Evolutionary conservation across 2,113 vertebrate species (phyloP), one percentile per base, ranked within the genome.

Genomic region (Paradoxurus hermaphroditus): DNA sequence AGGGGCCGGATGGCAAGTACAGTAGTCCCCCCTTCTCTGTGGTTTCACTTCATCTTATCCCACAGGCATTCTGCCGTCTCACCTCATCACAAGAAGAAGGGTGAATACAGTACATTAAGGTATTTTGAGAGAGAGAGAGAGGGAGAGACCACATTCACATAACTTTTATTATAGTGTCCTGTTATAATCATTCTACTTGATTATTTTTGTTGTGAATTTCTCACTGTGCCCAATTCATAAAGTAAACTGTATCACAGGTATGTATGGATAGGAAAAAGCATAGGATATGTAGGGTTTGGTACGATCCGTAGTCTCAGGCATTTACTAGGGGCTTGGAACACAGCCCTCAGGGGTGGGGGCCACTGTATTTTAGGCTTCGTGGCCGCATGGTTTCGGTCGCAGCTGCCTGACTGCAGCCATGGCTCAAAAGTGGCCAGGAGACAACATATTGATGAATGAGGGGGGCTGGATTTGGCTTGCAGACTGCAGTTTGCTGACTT

Each of bases 391-490:
- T 82, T 70, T 81, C 7, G 2, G 14, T 70, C 62, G 63, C 19
- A 36, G 18, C 23, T 75, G 0, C 44, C 65, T 29, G 14, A 4
- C 23, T 75, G 27, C 41, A 62, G 27, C 31, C 27, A 0, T 46
- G 88, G 49, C 36, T 23, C 4, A 27, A 2, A 59, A 34, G 4
- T 46, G 49, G 39, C 34, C 34, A 4, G 5, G 59, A 68, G 85
- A 51, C 1, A 9, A 8, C 3, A 27, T 0, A 1, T 41, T 36
- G 53, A 31, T 72, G 70, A 73, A 34, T 11, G 21, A 68, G 2
- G 9, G 15, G 12, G 34, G 11, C 3, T 78, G 7, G 41, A 2
- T 77, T 63, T 70, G 70, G 46, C 41, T 46, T 31, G 39, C 6
- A 7, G 23, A 23, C 31, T 77, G 3, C 41, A 31, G 67, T 67